phyloP scores from a whole-genome alignment of 2,113 vertebrate genomes.

The Petrocephalus microphthalmus region DNA sequence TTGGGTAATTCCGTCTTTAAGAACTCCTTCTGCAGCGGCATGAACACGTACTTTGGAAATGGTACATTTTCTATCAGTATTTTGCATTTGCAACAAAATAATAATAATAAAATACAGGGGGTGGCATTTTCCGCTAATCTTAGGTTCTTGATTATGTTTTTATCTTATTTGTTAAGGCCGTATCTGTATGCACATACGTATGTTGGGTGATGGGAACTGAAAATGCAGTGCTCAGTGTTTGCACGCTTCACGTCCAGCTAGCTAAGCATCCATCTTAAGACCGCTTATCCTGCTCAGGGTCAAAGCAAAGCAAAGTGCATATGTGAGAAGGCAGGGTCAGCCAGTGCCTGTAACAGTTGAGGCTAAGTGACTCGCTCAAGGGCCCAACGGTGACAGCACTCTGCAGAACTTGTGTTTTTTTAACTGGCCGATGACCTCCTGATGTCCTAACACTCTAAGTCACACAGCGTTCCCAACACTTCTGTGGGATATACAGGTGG shows the following conservation, averaged over 20 bases:
- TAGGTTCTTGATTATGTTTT: background rate
- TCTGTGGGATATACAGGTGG: background rate
- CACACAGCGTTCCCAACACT: background rate
- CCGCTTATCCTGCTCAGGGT: background rate
- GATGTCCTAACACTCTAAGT: background rate
- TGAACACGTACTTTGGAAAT: background rate
- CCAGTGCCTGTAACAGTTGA: too few species aligned
- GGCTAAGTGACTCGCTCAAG: too few species aligned
- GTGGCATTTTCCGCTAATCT: background rate
- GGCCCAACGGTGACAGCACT: background rate
- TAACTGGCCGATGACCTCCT: background rate
- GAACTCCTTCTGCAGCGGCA: background rate
- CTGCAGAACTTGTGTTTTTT: background rate
- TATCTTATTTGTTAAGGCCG: background rate
- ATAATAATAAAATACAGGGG: background rate
- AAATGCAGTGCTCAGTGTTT: background rate
- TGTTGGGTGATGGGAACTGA: background rate
- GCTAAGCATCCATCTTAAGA: background rate
- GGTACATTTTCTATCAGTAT: background rate
- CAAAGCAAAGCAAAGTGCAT: background rate
- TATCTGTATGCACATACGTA: background rate
- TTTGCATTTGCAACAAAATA: background rate
- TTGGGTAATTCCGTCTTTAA: slow-evolving; percentile 7
- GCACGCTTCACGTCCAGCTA: background rate
- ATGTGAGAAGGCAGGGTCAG: background rate